A percentile compares a stretch with the other conserved stretches of the same genome.
phyloP scores from a whole-genome alignment of 2,113 vertebrate genomes.

The Lates calcarifer region DNA sequence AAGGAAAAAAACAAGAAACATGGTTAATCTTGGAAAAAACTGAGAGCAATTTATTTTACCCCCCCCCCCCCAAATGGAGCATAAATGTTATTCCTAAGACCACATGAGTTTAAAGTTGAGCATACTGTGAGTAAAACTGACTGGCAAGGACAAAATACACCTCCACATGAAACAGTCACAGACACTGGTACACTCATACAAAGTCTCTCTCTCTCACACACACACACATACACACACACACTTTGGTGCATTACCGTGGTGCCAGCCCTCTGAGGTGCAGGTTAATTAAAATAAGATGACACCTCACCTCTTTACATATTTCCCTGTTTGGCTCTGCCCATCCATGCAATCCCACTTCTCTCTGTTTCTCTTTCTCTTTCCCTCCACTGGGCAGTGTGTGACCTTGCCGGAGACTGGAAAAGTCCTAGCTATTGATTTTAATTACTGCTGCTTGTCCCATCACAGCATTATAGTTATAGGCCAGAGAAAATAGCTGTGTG shows the following conservation, averaged over 20 bases:
- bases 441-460: slow-evolving; percentile 91
- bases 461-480: slow-evolving; percentile 89
- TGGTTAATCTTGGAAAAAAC: slow-evolving; percentile 18
- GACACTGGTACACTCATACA: slow-evolving; percentile 35
- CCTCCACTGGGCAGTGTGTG: slow-evolving; percentile 80
- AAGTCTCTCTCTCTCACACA: slow-evolving; percentile 25
- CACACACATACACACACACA: slow-evolving; percentile 41
- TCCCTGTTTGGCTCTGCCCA: slow-evolving; percentile 85
- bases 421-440: slow-evolving; percentile 98
- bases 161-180: slow-evolving; percentile 36
- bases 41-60: background rate
- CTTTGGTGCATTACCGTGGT: slow-evolving; percentile 43
- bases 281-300: slow-evolving; percentile 91
- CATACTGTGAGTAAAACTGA: slow-evolving; percentile 35
- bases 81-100: slow-evolving; percentile 14
- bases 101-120: slow-evolving; percentile 13
- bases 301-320: slow-evolving; percentile 83
- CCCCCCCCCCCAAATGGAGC: background rate
- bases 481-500: slow-evolving; percentile 87
- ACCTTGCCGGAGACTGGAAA: slow-evolving; percentile 92
- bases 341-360: slow-evolving; percentile 81
- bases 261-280: slow-evolving; percentile 73
- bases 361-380: slow-evolving; percentile 56
- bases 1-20: slow-evolving; percentile 9
- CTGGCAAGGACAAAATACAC: slow-evolving; percentile 63